Base-by-base conservation (phyloP, 2,888 invertebrate genomes). In the Drosophila engyochracea region DNA sequence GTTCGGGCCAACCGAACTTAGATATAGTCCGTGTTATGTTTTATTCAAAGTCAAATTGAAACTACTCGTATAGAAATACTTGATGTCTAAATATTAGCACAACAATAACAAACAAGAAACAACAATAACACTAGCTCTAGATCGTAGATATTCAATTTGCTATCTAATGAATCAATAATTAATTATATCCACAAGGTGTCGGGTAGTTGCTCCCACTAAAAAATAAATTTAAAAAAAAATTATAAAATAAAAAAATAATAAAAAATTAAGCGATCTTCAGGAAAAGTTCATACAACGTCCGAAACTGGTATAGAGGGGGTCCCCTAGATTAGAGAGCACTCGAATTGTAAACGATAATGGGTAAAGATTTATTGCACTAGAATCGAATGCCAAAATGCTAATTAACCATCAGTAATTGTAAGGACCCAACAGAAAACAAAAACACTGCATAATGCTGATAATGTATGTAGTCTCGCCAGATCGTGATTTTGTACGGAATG, bases 351-450 rank as follows among this genome's bases (percentile, higher is more conserved):
- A 59, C 35, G 59, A 14, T 62, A 30, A 51, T 53, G 49, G 28
- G 47, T 60, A 31, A 66, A 4, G 2, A 47, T 47, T 47, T 57
- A 49, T 69, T 59, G 65, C 53, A 76, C 77, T 79, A 52, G 53
- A 79, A 66, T 76, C 71, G 76, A 57, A 76, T 79, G 81, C 77
- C 81, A 81, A 79, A 79, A 72, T 81, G 77, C 68, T 76, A 57
- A 64, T 47, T 52, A 61, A 79, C 66, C 75, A 78, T 67, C 66
- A 70, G 76, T 67, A 67, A 76, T 67, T 76, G 66, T 65, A 61
- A 61, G 16, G 66, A 52, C 59, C 63, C 25, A 47, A 25, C 14
- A 47, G 14, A n/a, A n/a, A 44, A 22, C 12, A 10, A 10, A 41
- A 22, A 41, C 35, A 44, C 77, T 64, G 61, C 53, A 72, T 72